A percentile compares a stretch with the other conserved stretches of the same genome.
phyloP scores from a whole-genome alignment of 2,888 invertebrate species.

The Andrena fulva region DNA sequence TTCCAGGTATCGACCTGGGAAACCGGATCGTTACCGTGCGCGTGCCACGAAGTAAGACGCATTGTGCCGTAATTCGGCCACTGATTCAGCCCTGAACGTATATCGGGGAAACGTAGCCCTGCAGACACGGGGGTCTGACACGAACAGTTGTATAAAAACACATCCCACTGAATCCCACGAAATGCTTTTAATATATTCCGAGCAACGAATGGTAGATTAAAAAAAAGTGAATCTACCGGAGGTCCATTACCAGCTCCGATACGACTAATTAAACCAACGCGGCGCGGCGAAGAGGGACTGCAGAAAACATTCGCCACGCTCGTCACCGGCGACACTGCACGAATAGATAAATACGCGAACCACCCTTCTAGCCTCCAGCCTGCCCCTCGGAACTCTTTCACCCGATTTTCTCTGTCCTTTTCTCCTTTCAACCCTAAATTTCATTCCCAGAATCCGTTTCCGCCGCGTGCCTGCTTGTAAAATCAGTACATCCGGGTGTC shows the following conservation, averaged over 20 bases:
- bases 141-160: too few relatives aligned
- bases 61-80: slow-evolving; percentile 20
- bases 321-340: slow-evolving; percentile 44
- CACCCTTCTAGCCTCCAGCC: slow-evolving; percentile 35
- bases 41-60: slow-evolving; percentile 25
- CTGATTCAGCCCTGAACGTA: not conserved
- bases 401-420: slow-evolving; percentile 22
- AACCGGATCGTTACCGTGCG: slow-evolving; percentile 70
- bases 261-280: slow-evolving; percentile 25
- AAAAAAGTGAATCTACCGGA: not conserved
- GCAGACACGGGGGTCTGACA: too few relatives aligned
- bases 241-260: not conserved
- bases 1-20: slow-evolving; percentile 54
- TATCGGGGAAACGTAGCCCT: not conserved
- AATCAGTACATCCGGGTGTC: slow-evolving; percentile 85
- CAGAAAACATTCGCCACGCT: slow-evolving; percentile 55
- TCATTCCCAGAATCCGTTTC: slow-evolving; percentile 84
- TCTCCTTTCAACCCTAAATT: slow-evolving; percentile 79
- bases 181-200: too few relatives aligned
- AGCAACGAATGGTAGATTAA: not conserved
- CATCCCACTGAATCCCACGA: too few relatives aligned
- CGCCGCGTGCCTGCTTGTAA: slow-evolving; percentile 84
- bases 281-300: not conserved
- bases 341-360: slow-evolving; percentile 49
- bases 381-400: slow-evolving; percentile 37